A percentile compares a stretch with the other conserved stretches of the same genome.
Conservation (phyloP, 92 coral and sea anemone species). For the Phenganax marumi region DNA sequence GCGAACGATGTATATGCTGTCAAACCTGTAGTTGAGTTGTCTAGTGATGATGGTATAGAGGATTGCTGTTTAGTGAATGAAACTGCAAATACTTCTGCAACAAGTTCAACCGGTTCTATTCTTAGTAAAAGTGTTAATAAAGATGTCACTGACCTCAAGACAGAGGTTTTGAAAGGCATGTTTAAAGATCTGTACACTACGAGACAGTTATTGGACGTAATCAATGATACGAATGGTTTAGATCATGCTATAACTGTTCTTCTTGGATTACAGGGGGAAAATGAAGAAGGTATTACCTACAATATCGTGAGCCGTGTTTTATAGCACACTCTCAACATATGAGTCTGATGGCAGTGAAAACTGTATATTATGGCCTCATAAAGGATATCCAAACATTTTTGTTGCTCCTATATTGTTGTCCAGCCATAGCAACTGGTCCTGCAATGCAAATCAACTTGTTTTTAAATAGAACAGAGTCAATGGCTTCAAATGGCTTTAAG, state of each 20-base stretch:
- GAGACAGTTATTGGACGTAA: constrained; percentile 4
- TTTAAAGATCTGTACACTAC: constrained; percentile 21
- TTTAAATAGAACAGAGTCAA: too few species aligned
- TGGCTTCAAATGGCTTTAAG: too few species aligned
- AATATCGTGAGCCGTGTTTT: not conserved
- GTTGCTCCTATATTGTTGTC: too few species aligned
- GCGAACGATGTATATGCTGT: not conserved
- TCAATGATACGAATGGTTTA: constrained; percentile 23
- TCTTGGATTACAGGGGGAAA: constrained; percentile 2
- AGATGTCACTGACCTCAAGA: not conserved
- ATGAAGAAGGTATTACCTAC: not conserved
- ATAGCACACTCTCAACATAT: not conserved
- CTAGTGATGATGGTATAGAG: not conserved
- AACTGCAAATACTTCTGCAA: constrained; percentile 5
- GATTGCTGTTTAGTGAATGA: not conserved
- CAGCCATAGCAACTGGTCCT: too few species aligned
- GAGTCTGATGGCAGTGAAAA: not conserved
- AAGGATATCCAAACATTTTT: not conserved
- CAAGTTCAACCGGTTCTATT: not conserved
- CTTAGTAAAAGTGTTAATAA: not conserved
- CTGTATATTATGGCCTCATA: not conserved
- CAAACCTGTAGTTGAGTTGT: not conserved
- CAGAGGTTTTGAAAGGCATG: constrained; percentile 8
- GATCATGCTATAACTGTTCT: constrained; percentile 44
- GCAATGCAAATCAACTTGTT: too few species aligned